Percentiles rank a stretch among this genome's conserved stretches.
These are phyloP conservation scores for Agraylea sexmaculata DNA, from an alignment of 1,140 invertebrate genomes.

Conservation along the genomic window DNA sequence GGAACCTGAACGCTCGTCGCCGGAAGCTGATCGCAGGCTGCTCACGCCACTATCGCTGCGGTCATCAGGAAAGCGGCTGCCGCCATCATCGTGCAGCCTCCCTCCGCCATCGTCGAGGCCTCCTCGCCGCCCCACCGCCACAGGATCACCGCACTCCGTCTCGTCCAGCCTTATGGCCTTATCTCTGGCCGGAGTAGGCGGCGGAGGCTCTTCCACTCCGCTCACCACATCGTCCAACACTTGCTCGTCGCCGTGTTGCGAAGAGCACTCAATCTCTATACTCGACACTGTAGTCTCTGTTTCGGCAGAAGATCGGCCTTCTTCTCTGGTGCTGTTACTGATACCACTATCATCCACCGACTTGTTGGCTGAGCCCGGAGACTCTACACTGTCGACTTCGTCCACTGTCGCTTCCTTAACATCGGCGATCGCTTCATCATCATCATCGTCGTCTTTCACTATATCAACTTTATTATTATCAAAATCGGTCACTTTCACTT, in stretches of 20 bases:
- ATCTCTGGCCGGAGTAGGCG: constrained; percentile 38
- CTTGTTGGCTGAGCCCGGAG: too few species aligned
- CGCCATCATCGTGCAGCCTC: too few species aligned
- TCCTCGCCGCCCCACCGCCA: constrained; percentile 22
- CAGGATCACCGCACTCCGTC: constrained; percentile 33
- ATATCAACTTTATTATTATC: too few species aligned
- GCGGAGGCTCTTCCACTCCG: constrained; percentile 34
- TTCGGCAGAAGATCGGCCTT: background rate
- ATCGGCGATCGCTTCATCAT: too few species aligned
- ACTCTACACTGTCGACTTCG: too few species aligned
- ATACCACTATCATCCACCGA: too few species aligned
- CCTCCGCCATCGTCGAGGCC: constrained; percentile 34
- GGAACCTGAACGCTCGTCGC: constrained; percentile 58
- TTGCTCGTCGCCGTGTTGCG: background rate
- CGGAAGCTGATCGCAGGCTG: constrained; percentile 48
- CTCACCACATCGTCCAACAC: constrained; percentile 26
- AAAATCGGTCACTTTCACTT: too few species aligned
- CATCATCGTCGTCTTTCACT: too few species aligned
- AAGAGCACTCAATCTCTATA: background rate
- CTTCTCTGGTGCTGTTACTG: too few species aligned
- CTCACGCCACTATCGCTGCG: constrained; percentile 56
- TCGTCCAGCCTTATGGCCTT: constrained; percentile 46
- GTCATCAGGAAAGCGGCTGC: constrained; percentile 36
- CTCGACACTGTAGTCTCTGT: background rate
- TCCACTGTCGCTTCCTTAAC: too few species aligned